Percentiles rank a stretch among this genome's conserved stretches.
Conservation (phyloP, 2,797 vertebrate species). For the Coracias cyanogaster region DNA sequence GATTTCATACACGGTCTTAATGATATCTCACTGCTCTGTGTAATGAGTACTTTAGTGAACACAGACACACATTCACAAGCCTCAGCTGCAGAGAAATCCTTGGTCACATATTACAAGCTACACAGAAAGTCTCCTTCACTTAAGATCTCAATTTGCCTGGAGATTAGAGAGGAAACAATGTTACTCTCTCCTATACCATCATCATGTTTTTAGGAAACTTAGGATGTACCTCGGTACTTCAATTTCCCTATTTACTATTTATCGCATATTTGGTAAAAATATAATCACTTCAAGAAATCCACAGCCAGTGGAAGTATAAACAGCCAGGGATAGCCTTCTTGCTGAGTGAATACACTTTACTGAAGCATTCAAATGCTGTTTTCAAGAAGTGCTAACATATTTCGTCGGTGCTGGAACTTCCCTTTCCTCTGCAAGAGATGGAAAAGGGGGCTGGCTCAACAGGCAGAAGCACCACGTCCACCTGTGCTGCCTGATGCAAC, state of each 20-base stretch:
- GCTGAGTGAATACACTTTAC: not conserved
- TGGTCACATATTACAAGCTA: not conserved
- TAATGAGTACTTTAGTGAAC: not conserved
- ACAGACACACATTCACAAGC: not conserved
- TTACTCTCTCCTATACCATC: not conserved
- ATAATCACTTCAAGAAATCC: not conserved
- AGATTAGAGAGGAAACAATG: not conserved
- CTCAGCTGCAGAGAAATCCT: not conserved
- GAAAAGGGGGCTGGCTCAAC: not conserved
- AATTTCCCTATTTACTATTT: not conserved
- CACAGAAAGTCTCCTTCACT: not conserved
- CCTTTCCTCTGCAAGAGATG: not conserved
- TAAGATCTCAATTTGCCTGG: not conserved
- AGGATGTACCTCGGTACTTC: not conserved
- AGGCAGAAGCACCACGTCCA: not conserved
- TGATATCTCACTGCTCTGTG: not conserved
- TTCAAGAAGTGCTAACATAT: not conserved
- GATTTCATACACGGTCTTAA: not conserved
- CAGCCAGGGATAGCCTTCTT: not conserved
- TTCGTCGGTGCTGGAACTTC: not conserved
- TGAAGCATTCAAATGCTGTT: not conserved
- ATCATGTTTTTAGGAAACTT: not conserved
- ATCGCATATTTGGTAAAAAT: not conserved
- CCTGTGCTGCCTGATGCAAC: not conserved
- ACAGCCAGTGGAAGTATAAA: not conserved